phyloP scores from a whole-genome alignment of 2,113 vertebrate genomes.

The Callospermophilus lateralis region DNA sequence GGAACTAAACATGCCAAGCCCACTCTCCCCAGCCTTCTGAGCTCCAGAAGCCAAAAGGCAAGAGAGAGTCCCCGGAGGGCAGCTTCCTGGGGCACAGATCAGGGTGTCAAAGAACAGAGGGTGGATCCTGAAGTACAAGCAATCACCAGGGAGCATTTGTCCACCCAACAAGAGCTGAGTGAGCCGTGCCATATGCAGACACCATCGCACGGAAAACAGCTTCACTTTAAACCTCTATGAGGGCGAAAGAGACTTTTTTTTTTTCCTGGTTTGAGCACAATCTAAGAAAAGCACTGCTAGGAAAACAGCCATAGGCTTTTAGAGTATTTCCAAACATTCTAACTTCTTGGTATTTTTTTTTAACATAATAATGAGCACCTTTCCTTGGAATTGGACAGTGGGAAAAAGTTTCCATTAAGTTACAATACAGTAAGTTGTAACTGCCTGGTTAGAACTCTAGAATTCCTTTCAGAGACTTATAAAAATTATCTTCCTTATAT shows the following conservation, averaged over 20 bases:
- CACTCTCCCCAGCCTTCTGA: neutral
- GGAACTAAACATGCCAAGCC: neutral
- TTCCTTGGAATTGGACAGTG: neutral
- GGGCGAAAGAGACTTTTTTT: neutral
- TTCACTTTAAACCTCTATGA: neutral
- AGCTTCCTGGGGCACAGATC: neutral
- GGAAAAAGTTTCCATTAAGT: neutral
- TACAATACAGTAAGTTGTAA: neutral
- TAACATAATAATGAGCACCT: neutral
- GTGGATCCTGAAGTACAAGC: fast-evolving
- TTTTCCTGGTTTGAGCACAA: neutral
- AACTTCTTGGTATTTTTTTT: neutral
- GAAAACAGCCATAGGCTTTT: neutral
- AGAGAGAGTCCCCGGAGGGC: neutral
- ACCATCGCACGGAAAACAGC: neutral
- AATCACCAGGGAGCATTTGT: neutral
- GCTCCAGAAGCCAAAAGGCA: neutral
- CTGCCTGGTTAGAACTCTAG: neutral
- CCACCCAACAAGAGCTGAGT: neutral
- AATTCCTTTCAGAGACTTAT: constrained; percentile 16
- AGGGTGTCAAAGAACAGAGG: neutral
- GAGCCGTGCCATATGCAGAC: neutral
- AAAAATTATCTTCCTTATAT: neutral
- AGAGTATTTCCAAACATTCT: constrained; percentile 8
- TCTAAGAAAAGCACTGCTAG: neutral